Conservation (phyloP, 2,888 invertebrate genomes). For the Cantharis nigra region DNA sequence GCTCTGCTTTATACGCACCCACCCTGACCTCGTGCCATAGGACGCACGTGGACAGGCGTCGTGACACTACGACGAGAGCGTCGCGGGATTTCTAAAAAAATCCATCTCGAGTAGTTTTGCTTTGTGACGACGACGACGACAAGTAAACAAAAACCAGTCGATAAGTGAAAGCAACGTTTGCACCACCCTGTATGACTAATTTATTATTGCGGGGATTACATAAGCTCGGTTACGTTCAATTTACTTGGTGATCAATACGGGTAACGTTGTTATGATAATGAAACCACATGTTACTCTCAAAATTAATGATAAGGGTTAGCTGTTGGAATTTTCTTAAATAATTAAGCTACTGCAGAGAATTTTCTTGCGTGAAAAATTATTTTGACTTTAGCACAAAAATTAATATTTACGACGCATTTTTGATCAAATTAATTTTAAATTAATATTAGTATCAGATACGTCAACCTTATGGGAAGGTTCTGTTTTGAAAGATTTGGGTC, state of each 20-base stretch:
- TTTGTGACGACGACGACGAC: not conserved
- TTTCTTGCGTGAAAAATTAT: no score
- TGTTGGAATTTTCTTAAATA: not conserved
- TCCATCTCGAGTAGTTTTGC: not conserved
- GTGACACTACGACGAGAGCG: slow-evolving; percentile 20
- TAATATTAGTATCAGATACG: no score
- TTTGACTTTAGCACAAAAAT: no score
- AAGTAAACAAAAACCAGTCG: not conserved
- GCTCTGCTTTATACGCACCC: slow-evolving; percentile 20
- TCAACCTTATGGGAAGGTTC: no score
- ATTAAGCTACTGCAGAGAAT: not conserved
- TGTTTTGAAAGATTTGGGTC: no score
- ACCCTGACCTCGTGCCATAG: slow-evolving; percentile 29
- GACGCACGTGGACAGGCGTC: slow-evolving; percentile 30
- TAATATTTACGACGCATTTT: no score
- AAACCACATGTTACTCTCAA: not conserved
- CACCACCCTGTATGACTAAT: not conserved
- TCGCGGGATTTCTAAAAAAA: slow-evolving; percentile 21
- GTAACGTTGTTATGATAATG: not conserved
- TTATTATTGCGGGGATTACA: not conserved
- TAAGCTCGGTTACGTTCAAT: not conserved
- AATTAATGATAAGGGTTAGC: not conserved
- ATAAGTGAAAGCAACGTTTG: not conserved
- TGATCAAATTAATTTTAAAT: no score
- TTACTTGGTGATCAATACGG: not conserved